Evolutionary conservation across 2,113 vertebrate species (phyloP).

Genomic region (western clawed frog (Xenopus tropicalis)): DNA sequence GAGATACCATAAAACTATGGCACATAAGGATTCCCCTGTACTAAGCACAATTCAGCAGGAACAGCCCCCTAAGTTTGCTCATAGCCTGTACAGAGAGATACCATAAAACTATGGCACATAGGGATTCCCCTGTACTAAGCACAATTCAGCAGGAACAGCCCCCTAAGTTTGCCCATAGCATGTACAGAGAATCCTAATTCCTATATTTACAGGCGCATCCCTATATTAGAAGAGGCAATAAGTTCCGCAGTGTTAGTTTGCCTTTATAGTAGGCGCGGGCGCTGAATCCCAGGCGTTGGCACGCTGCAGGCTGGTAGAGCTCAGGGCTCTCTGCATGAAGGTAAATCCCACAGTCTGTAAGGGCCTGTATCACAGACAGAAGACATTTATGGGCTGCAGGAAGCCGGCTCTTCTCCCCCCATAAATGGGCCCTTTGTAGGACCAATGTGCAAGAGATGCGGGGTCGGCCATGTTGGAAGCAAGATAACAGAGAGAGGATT

Average conservation of each 20-base stretch:
- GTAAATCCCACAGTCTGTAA: background rate
- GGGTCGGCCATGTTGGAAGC: slow-evolving; percentile 15
- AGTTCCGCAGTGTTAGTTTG: no score
- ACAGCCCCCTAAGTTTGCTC: no score
- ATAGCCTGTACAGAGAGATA: no score
- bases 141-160: no score
- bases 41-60: no score
- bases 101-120: no score
- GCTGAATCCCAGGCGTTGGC: background rate
- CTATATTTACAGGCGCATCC: no score
- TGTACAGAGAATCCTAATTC: no score
- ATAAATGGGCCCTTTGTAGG: slow-evolving; percentile 17
- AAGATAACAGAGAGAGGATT: slow-evolving; percentile 23
- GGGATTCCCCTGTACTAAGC: no score
- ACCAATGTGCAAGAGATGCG: background rate
- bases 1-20: no score
- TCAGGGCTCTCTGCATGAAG: background rate
- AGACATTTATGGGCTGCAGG: slow-evolving; percentile 10
- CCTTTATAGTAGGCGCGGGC: background rate
- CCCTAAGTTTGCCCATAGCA: background rate
- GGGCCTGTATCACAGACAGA: background rate
- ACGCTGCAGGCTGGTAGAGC: no score
- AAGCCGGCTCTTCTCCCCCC: background rate
- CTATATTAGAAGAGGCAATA: slow-evolving; percentile 11
- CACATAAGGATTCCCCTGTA: no score